These are phyloP conservation scores for Neelides folsomi DNA, from an alignment of 2,888 invertebrate genomes.

Conservation along the genomic window DNA sequence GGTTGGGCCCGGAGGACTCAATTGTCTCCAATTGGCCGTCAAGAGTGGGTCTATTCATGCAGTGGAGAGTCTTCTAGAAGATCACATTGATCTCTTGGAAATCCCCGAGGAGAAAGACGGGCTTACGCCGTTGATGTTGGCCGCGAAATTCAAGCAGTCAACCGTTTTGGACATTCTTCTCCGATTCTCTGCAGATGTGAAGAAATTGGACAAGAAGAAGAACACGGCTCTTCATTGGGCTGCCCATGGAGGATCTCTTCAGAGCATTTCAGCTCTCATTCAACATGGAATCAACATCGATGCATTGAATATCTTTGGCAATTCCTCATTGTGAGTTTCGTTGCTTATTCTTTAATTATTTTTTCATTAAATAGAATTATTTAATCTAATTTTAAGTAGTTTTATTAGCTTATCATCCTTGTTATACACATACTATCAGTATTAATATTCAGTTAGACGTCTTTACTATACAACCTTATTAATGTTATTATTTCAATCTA, in stretches of 20 bases:
- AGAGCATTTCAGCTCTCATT: conserved; percentile 4
- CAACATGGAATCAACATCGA: conserved; percentile 6
- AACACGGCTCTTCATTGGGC: conserved; percentile 13
- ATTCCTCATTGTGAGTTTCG: conserved; percentile 6
- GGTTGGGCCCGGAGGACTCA: background rate
- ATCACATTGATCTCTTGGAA: conserved; percentile 2
- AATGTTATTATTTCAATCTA: too few species aligned
- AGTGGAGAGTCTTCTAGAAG: conserved; percentile 4
- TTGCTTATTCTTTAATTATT: background rate
- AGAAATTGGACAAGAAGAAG: conserved; percentile 2
- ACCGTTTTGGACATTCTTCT: conserved; percentile 2
- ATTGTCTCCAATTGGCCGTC: background rate
- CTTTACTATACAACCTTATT: too few species aligned
- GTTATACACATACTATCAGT: too few species aligned
- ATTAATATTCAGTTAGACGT: too few species aligned
- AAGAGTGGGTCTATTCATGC: background rate
- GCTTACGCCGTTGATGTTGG: conserved; percentile 8
- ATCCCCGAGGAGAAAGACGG: conserved; percentile 2
- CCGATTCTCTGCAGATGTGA: too few species aligned
- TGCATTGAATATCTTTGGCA: conserved; percentile 1
- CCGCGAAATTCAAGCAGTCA: conserved; percentile 1
- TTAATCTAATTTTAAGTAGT: too few species aligned
- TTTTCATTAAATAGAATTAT: too few species aligned
- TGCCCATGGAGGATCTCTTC: conserved; percentile 7
- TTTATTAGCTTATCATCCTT: too few species aligned